Conservation (phyloP, 64 coral and sea anemone genomes). For the Anthopleura sola region DNA sequence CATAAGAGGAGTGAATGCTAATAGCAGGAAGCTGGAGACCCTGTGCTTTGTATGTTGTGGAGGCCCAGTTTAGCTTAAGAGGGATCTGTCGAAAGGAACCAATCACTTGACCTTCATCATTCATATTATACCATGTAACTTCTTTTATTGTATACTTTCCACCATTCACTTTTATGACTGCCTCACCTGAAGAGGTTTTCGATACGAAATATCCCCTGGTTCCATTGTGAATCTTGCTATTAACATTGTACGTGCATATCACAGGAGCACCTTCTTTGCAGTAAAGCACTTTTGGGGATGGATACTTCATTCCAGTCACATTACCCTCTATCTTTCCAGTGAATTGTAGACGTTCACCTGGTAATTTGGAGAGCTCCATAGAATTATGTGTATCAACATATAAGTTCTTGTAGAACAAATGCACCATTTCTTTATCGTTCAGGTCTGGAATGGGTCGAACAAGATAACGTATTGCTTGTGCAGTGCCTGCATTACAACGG, state of each 20-base stretch:
- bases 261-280: slow-evolving; percentile 30
- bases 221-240: slow-evolving; percentile 19
- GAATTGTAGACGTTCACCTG: background rate
- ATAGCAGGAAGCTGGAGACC: slow-evolving; percentile 17
- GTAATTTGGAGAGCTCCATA: background rate
- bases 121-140: slow-evolving; percentile 15
- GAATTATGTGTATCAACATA: slow-evolving; percentile 3
- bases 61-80: slow-evolving; percentile 36
- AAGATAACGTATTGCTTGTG: background rate
- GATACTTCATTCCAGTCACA: background rate
- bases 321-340: background rate
- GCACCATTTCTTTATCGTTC: background rate
- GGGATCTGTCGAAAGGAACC: slow-evolving; percentile 26
- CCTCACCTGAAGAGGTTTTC: background rate
- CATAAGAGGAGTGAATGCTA: slow-evolving; percentile 25
- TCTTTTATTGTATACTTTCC: background rate
- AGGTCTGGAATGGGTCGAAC: background rate
- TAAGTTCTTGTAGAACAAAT: background rate
- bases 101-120: slow-evolving; percentile 7
- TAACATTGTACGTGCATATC: slow-evolving; percentile 23
- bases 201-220: slow-evolving; percentile 16
- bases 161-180: slow-evolving; percentile 19
- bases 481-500: background rate
- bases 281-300: background rate
- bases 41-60: slow-evolving; percentile 60